Evolutionary conservation across 2,888 invertebrate species (phyloP).

Genomic region (Oscheius myriophilus): DNA sequence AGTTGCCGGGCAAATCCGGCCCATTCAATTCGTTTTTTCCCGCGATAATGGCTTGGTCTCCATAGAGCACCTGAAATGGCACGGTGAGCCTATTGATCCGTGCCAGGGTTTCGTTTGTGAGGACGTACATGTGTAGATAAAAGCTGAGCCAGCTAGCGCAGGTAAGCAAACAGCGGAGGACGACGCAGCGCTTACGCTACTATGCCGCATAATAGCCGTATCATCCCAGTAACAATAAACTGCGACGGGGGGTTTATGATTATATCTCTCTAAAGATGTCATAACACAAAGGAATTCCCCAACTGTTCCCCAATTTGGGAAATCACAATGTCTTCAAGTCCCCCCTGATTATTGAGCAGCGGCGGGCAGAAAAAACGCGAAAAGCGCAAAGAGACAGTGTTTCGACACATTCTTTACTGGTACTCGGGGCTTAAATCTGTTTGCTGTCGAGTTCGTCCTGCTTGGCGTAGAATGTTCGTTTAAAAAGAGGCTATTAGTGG

Average conservation of each 20-base stretch:
- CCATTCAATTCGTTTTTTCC: too few relatives aligned
- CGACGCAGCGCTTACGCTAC: conserved; percentile 31
- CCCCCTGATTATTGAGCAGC: too few relatives aligned
- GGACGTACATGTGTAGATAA: conserved; percentile 31
- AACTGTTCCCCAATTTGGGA: too few relatives aligned
- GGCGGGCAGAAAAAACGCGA: too few relatives aligned
- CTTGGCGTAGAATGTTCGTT: conserved; percentile 8
- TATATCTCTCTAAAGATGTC: too few relatives aligned
- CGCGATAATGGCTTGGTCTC: too few relatives aligned
- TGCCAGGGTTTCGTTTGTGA: conserved; percentile 11
- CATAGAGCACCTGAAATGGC: too few relatives aligned
- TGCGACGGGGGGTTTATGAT: conserved; percentile 10
- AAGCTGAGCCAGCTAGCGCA: conserved; percentile 28
- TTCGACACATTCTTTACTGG: conserved; percentile 18
- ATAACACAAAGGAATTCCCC: too few relatives aligned
- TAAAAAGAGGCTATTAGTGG: conserved; percentile 29
- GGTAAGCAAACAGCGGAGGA: conserved; percentile 27
- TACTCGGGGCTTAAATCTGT: conserved; percentile 24
- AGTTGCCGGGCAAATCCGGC: too few relatives aligned
- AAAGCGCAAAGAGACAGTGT: conserved; percentile 2
- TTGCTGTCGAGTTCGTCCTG: conserved; percentile 19
- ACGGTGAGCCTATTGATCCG: background rate
- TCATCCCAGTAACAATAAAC: conserved; percentile 30
- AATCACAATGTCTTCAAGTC: too few relatives aligned
- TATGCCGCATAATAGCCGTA: conserved; percentile 30